Percentiles rank a stretch among this genome's conserved stretches.
phyloP scores from a whole-genome alignment of 2,797 vertebrate genomes.

The Chrysocyon brachyurus region DNA sequence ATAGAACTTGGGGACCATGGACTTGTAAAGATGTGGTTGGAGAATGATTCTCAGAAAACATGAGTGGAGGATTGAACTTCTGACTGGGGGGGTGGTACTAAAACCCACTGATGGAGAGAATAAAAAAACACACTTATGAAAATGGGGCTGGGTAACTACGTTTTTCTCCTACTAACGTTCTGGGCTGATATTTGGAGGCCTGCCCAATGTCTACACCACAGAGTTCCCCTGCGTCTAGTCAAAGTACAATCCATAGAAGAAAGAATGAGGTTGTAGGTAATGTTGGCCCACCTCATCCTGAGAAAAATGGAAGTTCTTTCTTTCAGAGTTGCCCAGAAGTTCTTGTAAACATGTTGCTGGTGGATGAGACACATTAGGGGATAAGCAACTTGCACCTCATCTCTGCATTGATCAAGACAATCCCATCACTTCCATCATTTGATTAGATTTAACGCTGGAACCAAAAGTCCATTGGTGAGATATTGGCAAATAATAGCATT shows the following conservation, averaged over 20 bases:
- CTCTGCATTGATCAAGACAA: not conserved
- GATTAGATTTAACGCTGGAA: slow-evolving; percentile 44
- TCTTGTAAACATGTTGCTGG: not conserved
- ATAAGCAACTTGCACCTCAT: not conserved
- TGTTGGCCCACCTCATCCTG: not conserved
- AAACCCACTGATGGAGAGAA: not conserved
- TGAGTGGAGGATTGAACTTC: not conserved
- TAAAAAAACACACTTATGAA: not conserved
- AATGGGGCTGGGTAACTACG: not conserved
- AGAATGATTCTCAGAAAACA: not conserved
- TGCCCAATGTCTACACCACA: not conserved
- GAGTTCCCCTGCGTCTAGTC: not conserved
- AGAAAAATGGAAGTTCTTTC: not conserved
- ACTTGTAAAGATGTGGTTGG: not conserved
- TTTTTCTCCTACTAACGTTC: not conserved
- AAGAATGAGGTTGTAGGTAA: not conserved
- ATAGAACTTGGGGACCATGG: not conserved
- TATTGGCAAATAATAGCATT: slow-evolving; percentile 11
- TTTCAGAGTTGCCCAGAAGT: not conserved
- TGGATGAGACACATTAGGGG: not conserved
- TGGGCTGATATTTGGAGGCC: not conserved
- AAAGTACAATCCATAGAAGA: not conserved
- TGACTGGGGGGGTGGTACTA: not conserved
- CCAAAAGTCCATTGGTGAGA: slow-evolving; percentile 28
- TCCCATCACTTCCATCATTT: not conserved